Evolutionary conservation across 2,888 invertebrate genomes (phyloP).

Genomic region (Sminthurides aquaticus): DNA sequence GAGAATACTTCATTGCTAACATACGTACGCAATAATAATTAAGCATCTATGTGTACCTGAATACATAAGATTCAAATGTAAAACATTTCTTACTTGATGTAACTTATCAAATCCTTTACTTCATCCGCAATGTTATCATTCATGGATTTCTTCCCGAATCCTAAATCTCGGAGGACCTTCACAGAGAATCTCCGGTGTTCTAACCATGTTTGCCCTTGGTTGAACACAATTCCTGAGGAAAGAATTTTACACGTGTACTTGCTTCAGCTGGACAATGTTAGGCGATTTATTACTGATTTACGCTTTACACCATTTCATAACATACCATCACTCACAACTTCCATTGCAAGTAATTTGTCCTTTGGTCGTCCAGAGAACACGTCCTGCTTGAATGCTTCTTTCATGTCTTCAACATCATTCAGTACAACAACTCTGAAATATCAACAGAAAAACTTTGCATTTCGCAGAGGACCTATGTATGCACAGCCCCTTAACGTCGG

Average conservation of each 20-base stretch:
- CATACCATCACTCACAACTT: slow-evolving; percentile 27
- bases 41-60: too few species aligned
- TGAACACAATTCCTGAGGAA: slow-evolving; percentile 29
- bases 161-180: slow-evolving; percentile 30
- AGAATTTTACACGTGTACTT: neutral
- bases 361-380: slow-evolving; percentile 32
- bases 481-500: too few species aligned
- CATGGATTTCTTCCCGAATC: slow-evolving; percentile 34
- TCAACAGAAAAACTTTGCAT: neutral
- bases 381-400: slow-evolving; percentile 25
- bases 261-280: neutral
- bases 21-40: too few species aligned
- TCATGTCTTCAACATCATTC: slow-evolving; percentile 28
- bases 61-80: too few species aligned
- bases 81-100: slow-evolving; percentile 27
- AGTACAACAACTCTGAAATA: slow-evolving; percentile 30
- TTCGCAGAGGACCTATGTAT: too few species aligned
- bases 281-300: neutral
- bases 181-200: slow-evolving; percentile 32
- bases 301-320: slow-evolving; percentile 23
- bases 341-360: slow-evolving; percentile 30
- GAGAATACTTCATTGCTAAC: too few species aligned
- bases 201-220: slow-evolving; percentile 23
- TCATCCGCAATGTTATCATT: slow-evolving; percentile 28
- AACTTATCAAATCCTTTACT: slow-evolving; percentile 22